phyloP scores from a whole-genome alignment of 1,140 invertebrate species.

The Mya arenaria region DNA sequence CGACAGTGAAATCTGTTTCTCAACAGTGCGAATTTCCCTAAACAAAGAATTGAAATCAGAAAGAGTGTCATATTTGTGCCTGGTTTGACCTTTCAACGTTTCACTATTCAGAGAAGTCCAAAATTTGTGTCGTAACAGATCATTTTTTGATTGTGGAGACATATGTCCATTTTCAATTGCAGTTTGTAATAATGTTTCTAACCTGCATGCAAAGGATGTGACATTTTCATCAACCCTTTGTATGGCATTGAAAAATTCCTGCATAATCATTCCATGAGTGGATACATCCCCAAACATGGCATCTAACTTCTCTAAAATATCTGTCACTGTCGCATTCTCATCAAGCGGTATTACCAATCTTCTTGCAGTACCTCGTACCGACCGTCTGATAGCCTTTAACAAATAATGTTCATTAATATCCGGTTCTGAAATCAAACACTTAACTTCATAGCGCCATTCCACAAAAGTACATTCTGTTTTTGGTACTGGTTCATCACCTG shows the following conservation, averaged over 20 bases:
- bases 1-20: neutral
- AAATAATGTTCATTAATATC: neutral
- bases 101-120: conserved; percentile 24
- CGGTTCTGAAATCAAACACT: neutral
- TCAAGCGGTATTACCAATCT: neutral
- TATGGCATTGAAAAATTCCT: conserved; percentile 16
- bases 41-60: neutral
- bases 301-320: conserved; percentile 9
- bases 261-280: conserved; percentile 29
- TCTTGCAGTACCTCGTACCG: neutral
- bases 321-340: conserved; percentile 5
- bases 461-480: conserved; percentile 13
- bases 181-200: conserved; percentile 4
- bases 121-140: conserved; percentile 25
- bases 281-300: conserved; percentile 25
- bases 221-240: neutral
- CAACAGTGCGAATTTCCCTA: neutral
- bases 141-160: neutral
- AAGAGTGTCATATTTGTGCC: conserved; percentile 5
- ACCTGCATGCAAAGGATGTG: conserved; percentile 8
- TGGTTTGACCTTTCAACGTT: neutral
- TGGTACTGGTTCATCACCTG: conserved; percentile 2
- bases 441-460: neutral
- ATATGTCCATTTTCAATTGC: neutral
- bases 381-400: neutral